Base-by-base conservation (phyloP, 2,888 invertebrate species). In the Thymelicus lineola region DNA sequence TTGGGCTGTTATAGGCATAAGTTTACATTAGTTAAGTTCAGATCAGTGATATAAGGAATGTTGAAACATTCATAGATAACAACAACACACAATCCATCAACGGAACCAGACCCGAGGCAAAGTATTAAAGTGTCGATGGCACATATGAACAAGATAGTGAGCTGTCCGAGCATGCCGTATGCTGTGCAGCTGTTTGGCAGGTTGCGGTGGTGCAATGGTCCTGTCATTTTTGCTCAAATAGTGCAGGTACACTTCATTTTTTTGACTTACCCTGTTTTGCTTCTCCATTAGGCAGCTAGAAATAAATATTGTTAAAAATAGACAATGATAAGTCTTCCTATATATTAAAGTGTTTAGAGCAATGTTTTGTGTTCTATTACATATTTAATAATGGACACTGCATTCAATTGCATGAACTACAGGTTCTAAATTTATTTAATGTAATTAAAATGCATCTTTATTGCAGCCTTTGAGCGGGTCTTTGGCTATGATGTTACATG, bases 181-280 rank as follows among this genome's bases (percentile, higher is more conserved):
- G 80, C 90, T 6, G 86, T 90, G 0, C 92, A 93, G 74, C 71
- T 92, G 6, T 90, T 91, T 83, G 93, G 93, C 0, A 83, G 80
- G 7, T 61, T 90, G 59, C 84, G 86, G 66, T 91, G 91, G 90
- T 82, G 78, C 66, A 81, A 79, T 6, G 77, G 78, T 63, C 91
- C 91, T 1, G 85, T 90, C 48, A 81, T 93, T 71, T 86, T 82
- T 80, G 87, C 83, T 1, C 87, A 80, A 60, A 75, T 90, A 38
- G 36, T 92, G 53, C 89, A 92, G 86, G 91, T 90, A 76, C 38
- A 9, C 9, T 53, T 17, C 12, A 3, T 28, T 28, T 28, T 28
- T 28, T 28, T 28, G 28, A 28, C 28, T 1, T 28, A 28, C 3
- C 3, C 3, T 5, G 28, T 20, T 20, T 20, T 20, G 20, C 28